Evolutionary conservation across 2,113 vertebrate genomes (phyloP).

Genomic region (Charina bottae): DNA sequence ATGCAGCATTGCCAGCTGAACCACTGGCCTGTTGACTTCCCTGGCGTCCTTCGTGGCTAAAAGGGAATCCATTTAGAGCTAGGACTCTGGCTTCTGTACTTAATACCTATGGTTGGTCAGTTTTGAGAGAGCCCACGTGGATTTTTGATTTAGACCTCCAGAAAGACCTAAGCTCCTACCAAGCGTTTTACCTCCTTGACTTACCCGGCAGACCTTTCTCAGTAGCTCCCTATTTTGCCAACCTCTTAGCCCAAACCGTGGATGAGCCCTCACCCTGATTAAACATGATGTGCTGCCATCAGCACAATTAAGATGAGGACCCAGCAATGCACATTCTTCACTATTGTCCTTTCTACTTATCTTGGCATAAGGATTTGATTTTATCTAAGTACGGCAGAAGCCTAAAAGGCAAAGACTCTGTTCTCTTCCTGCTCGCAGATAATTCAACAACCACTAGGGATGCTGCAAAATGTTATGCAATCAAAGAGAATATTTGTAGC

Average conservation of each 20-base stretch:
- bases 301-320: neutral
- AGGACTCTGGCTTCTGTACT: neutral
- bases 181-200: neutral
- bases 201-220: neutral
- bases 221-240: neutral
- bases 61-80: neutral
- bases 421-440: neutral
- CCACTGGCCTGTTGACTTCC: neutral
- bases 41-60: neutral
- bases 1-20: neutral
- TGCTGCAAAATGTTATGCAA: neutral
- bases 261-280: neutral
- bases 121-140: neutral
- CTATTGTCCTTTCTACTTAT: neutral
- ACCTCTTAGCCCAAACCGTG: neutral
- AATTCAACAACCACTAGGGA: neutral
- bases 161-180: neutral
- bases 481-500: too few species aligned
- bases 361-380: neutral
- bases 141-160: neutral
- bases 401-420: neutral
- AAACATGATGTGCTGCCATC: neutral
- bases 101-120: neutral
- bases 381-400: neutral
- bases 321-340: neutral